Percentiles rank a stretch among this genome's conserved stretches.
Conservation (phyloP, 2,113 vertebrate species). For the Pomatostomus ruficeps region DNA sequence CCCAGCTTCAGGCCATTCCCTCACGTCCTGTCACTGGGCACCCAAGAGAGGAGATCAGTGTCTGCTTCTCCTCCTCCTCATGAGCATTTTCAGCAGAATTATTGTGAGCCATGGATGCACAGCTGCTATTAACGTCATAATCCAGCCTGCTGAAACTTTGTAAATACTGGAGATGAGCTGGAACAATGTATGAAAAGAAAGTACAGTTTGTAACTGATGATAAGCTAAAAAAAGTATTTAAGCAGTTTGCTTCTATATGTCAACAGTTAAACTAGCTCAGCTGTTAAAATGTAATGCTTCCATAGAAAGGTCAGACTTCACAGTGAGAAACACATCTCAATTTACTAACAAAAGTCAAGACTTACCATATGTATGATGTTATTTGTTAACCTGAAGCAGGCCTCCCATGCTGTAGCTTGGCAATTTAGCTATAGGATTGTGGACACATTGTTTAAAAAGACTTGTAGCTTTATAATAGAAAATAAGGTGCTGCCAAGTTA, state of each 20-base stretch:
- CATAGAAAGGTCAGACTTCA: not conserved
- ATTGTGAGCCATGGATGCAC: not conserved
- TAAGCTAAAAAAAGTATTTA: not conserved
- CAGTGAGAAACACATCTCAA: not conserved
- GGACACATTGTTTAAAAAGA: not conserved
- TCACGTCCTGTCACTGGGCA: fast-evolving
- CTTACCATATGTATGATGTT: not conserved
- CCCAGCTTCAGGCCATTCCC: not conserved
- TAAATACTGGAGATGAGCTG: not conserved
- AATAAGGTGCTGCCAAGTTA: not conserved
- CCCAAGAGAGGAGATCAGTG: not conserved
- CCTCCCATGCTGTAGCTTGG: not conserved
- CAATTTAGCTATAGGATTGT: not conserved
- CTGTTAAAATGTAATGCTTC: not conserved
- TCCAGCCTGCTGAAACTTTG: not conserved
- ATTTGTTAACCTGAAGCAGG: not conserved
- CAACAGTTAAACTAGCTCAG: not conserved
- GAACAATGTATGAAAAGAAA: not conserved
- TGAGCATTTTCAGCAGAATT: not conserved
- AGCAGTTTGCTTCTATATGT: not conserved
- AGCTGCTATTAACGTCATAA: not conserved
- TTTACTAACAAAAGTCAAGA: not conserved
- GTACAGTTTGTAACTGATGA: not conserved
- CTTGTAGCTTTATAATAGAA: not conserved
- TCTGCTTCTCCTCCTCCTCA: not conserved